Percentiles rank a stretch among this genome's conserved stretches.
phyloP scores from a whole-genome alignment of 2,888 invertebrate species.

The Catocala sponsa region DNA sequence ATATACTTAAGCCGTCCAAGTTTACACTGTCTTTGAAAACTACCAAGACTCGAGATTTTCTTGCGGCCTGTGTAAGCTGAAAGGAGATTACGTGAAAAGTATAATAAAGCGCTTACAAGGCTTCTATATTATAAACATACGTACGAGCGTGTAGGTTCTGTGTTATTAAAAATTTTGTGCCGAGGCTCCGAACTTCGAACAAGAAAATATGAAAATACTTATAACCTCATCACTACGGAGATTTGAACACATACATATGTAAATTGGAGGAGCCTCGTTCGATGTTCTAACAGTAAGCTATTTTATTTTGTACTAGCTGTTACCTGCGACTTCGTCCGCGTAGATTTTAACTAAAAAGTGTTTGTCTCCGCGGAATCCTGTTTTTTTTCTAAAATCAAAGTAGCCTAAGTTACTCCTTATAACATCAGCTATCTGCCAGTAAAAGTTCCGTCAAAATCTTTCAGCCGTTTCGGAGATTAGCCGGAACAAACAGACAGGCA shows the following conservation, averaged over 20 bases:
- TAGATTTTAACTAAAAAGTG: no score
- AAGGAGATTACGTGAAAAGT: slow-evolving; percentile 12
- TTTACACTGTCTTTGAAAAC: neutral
- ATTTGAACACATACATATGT: slow-evolving; percentile 7
- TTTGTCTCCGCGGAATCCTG: no score
- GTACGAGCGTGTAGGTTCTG: neutral
- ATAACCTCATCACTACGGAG: slow-evolving; percentile 14
- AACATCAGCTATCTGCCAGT: no score
- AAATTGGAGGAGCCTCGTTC: slow-evolving; percentile 3
- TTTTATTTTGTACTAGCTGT: neutral
- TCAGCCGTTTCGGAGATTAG: no score
- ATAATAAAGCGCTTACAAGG: slow-evolving; percentile 10
- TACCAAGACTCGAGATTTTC: neutral
- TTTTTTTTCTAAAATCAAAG: no score
- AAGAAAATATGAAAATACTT: slow-evolving; percentile 25
- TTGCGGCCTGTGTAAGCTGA: neutral
- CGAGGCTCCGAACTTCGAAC: slow-evolving; percentile 20
- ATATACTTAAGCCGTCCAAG: no score
- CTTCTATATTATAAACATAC: no score
- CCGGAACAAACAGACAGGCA: no score
- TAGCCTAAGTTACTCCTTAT: no score
- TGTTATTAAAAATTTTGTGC: slow-evolving; percentile 41
- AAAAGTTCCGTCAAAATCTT: no score
- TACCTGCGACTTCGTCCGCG: no score
- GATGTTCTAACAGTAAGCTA: slow-evolving; percentile 1